Conservation (phyloP, 2,888 invertebrate genomes). For the Litoditis marina region DNA sequence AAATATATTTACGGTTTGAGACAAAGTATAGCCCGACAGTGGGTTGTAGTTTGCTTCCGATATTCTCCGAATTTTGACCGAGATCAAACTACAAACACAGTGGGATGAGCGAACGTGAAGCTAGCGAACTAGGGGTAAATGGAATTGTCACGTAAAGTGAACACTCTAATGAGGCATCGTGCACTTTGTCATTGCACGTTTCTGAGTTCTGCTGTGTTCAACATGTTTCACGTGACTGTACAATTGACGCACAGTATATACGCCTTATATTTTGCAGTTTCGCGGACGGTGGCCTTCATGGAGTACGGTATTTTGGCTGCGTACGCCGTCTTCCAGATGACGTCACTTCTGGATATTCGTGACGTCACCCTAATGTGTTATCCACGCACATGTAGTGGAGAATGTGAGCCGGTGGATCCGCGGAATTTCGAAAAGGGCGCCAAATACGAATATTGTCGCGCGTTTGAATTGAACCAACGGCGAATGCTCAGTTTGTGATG, state of each 20-base stretch:
- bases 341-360: conserved; percentile 48
- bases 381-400: conserved; percentile 45
- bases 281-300: conserved; percentile 43
- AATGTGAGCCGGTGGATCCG: conserved; percentile 56
- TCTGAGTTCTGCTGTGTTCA: too few species aligned
- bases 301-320: conserved; percentile 48
- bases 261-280: conserved; percentile 53
- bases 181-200: too few species aligned
- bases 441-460: conserved; percentile 35
- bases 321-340: conserved; percentile 49
- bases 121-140: too few species aligned
- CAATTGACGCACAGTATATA: too few species aligned
- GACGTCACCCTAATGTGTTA: conserved; percentile 52
- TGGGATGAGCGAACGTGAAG: too few species aligned
- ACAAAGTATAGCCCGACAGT: too few species aligned
- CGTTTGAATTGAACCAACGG: conserved; percentile 40
- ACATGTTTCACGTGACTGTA: too few species aligned
- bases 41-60: not conserved
- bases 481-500: conserved; percentile 24
- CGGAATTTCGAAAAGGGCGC: conserved; percentile 43
- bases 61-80: too few species aligned
- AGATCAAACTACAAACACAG: too few species aligned
- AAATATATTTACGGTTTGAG: too few species aligned
- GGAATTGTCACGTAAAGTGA: too few species aligned
- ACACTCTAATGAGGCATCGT: too few species aligned